A percentile compares a stretch with the other conserved stretches of the same genome.
Evolutionary conservation across 1,140 invertebrate genomes (phyloP).

Genomic region (Drosophila rufa): DNA sequence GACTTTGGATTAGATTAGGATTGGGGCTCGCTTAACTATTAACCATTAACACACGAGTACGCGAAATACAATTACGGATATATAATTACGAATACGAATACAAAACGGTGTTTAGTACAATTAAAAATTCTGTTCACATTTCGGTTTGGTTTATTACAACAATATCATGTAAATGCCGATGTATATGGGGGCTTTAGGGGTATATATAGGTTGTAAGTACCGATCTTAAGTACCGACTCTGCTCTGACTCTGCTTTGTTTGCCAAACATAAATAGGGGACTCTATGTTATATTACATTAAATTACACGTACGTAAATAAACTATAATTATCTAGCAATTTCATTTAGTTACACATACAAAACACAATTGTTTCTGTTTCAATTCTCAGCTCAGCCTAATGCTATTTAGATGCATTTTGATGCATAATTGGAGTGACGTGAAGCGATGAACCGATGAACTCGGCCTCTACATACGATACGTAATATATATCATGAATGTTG

Average conservation of each 20-base stretch:
- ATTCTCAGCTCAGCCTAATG: conserved; percentile 41
- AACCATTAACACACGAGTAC: conserved; percentile 63
- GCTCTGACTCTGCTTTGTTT: conserved; percentile 32
- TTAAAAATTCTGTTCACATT: conserved; percentile 83
- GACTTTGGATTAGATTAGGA: conserved; percentile 78
- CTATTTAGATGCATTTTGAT: conserved; percentile 71
- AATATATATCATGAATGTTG: conserved; percentile 70
- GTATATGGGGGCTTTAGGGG: conserved; percentile 37
- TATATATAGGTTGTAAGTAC: conserved; percentile 31
- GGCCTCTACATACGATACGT: conserved; percentile 39
- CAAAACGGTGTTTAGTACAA: conserved; percentile 82
- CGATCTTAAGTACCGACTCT: conserved; percentile 68
- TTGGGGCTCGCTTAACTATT: conserved; percentile 78
- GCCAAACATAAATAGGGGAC: conserved; percentile 58
- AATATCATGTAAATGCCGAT: conserved; percentile 77
- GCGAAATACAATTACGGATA: conserved; percentile 64
- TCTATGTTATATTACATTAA: conserved; percentile 53
- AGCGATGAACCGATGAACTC: conserved; percentile 75
- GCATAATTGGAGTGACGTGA: conserved; percentile 82
- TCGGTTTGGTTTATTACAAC: conserved; percentile 80
- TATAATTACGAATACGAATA: conserved; percentile 61
- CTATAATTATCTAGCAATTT: conserved; percentile 82
- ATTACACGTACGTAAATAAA: conserved; percentile 60
- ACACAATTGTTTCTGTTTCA: conserved; percentile 63
- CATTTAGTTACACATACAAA: conserved; percentile 76